Base-by-base conservation (phyloP, 2,888 invertebrate genomes). In the Zaprionus bogoriensis region DNA sequence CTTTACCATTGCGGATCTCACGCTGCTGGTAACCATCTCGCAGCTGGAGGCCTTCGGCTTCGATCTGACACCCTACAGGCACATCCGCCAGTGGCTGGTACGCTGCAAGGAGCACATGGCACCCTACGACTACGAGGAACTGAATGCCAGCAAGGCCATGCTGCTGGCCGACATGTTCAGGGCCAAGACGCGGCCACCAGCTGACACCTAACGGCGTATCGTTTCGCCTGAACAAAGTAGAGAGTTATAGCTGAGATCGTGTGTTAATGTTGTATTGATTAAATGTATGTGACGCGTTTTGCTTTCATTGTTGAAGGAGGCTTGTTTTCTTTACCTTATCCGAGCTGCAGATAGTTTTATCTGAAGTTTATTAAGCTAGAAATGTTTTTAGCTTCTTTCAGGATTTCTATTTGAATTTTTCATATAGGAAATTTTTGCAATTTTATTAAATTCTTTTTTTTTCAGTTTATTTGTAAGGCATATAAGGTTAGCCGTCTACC, bases 71-170 rank as follows among this genome's bases (percentile, higher is more conserved):
- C 91, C 92, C 45, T 93, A 92, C 72, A 91, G 91, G 28, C 91
- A 93, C 54, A 79, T 94, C 5, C 88, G 89, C 2, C 92, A 92
- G 14, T 96, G 95, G 95, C 93, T 93, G 68, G 92, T 93, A 48
- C 92, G 93, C 65, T 93, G 93, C 71, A 95, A 94, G 89, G 92
- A 92, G 14, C 92, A 92, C 14, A 89, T 95, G 86, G 92, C 93
- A 41, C 93, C 93, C 1, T 94, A 92, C 70, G 95, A 94, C 0
- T 96, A 95, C 83, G 92, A 94, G 80, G 91, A 94, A 69, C 92
- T 94, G 23, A 94, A 94, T 74, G 92, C 92, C 70, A 91, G 90
- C 9, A 94, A 94, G 6, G 94, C 93, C 12, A 89, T 92, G 27
- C 91, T 92, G 1, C 77, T 95, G 46, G 93, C 92, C 2, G 91